These are phyloP conservation scores for Falco biarmicus DNA, from an alignment of 2,797 vertebrate genomes.

Conservation along the genomic window DNA sequence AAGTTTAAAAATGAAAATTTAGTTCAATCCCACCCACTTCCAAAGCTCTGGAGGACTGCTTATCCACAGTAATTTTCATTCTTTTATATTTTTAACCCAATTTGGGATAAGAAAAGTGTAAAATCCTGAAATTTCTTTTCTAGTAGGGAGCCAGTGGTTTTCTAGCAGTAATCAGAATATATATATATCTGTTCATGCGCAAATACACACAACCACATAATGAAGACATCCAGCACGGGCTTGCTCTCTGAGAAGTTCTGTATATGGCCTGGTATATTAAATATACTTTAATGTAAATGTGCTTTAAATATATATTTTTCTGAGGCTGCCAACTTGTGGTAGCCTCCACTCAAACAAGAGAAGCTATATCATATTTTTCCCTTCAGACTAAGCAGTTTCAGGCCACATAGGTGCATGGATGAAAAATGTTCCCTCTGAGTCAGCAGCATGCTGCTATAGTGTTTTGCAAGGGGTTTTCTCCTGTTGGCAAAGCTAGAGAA, in stretches of 20 bases:
- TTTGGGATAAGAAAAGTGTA: not conserved
- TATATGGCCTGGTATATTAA: not conserved
- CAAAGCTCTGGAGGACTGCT: not conserved
- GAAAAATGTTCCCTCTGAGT: not conserved
- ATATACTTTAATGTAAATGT: not conserved
- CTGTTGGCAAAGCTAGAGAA: not conserved
- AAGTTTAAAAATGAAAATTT: not conserved
- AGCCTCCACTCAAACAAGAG: not conserved
- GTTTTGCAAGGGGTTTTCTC: not conserved
- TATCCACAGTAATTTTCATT: not conserved
- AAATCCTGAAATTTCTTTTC: not conserved
- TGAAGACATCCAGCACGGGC: rapidly evolving
- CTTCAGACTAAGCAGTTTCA: not conserved
- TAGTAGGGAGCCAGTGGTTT: not conserved
- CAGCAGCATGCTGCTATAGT: not conserved
- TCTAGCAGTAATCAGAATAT: not conserved
- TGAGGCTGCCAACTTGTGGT: not conserved
- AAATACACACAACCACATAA: not conserved
- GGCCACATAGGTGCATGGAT: not conserved
- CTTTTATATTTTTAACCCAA: not conserved
- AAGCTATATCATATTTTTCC: not conserved
- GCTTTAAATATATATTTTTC: not conserved
- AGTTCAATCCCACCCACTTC: not conserved
- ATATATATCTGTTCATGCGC: not conserved
- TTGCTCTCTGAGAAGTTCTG: not conserved